These are phyloP conservation scores for Siniperca chuatsi DNA, from an alignment of 2,113 vertebrate genomes.

Conservation along the genomic window DNA sequence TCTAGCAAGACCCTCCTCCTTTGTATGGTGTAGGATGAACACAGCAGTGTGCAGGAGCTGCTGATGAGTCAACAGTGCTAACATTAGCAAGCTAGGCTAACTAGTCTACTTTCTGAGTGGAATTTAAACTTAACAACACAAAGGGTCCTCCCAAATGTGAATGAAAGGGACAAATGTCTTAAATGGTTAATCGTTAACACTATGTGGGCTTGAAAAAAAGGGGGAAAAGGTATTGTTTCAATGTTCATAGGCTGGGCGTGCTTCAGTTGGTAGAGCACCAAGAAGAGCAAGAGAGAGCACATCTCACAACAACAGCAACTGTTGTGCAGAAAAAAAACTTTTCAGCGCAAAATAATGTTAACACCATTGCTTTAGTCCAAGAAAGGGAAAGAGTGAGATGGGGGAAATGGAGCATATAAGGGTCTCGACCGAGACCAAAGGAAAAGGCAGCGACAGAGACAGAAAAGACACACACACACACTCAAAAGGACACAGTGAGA, in stretches of 20 bases:
- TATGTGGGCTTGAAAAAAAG: not conserved
- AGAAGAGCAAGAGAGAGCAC: not conserved
- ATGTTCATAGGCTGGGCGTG: not conserved
- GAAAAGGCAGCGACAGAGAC: not conserved
- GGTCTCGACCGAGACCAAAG: slow-evolving; percentile 10
- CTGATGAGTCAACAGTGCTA: too few relatives aligned
- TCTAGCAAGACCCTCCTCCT: too few relatives aligned
- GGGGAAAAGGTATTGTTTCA: not conserved
- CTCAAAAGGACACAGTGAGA: not conserved
- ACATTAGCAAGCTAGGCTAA: not conserved
- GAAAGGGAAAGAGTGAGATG: slow-evolving; percentile 19
- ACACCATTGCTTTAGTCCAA: slow-evolving; percentile 18
- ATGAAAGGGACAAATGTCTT: not conserved
- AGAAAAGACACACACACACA: not conserved
- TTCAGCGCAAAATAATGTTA: slow-evolving; percentile 17
- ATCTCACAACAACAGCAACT: not conserved
- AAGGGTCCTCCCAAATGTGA: too few relatives aligned
- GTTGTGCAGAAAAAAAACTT: slow-evolving; percentile 8
- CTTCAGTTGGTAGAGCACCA: not conserved
- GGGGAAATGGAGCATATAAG: slow-evolving; percentile 36
- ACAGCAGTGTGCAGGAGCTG: not conserved
- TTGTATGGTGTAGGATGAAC: not conserved
- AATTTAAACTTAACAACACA: not conserved
- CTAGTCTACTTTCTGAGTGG: not conserved
- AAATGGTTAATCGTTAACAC: not conserved